Conservation (phyloP, 2,888 invertebrate genomes). For the Lottia gigantea region DNA sequence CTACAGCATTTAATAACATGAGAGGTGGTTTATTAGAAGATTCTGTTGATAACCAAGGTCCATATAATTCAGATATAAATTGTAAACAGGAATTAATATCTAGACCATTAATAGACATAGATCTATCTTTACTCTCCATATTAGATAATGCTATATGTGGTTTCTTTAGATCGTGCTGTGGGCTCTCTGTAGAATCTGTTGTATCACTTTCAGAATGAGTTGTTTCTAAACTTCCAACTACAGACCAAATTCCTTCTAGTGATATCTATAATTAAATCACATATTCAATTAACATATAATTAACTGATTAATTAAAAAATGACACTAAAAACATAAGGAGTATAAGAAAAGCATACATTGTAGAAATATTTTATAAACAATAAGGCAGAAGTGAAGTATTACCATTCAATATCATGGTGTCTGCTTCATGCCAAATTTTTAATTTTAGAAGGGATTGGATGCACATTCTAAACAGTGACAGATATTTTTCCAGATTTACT, state of each 20-base stretch:
- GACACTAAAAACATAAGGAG: too few relatives aligned
- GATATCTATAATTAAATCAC: constrained; percentile 48
- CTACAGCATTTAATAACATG: constrained; percentile 67
- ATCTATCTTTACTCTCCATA: constrained; percentile 47
- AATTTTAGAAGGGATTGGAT: too few relatives aligned
- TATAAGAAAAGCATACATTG: too few relatives aligned
- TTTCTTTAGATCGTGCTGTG: constrained; percentile 22
- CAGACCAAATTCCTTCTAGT: constrained; percentile 64
- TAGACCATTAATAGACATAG: constrained; percentile 72
- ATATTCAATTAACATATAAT: too few relatives aligned
- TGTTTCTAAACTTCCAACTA: constrained; percentile 60
- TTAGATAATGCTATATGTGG: constrained; percentile 18
- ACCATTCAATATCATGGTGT: too few relatives aligned
- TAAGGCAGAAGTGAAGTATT: too few relatives aligned
- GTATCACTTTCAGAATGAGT: constrained; percentile 52
- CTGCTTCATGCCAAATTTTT: too few relatives aligned
- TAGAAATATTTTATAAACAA: too few relatives aligned
- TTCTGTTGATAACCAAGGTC: constrained; percentile 77
- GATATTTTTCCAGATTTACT: too few relatives aligned
- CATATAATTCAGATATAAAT: constrained; percentile 89
- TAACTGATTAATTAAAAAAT: too few relatives aligned
- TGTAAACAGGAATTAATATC: constrained; percentile 94
- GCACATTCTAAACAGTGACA: too few relatives aligned
- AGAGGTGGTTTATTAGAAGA: constrained; percentile 64
- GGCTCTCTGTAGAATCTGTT: constrained; percentile 56